A percentile compares a stretch with the other conserved stretches of the same genome.
Conservation (phyloP, 37 sponge, comb jelly and placozoan genomes). For the Halisarca cf. caerulea region DNA sequence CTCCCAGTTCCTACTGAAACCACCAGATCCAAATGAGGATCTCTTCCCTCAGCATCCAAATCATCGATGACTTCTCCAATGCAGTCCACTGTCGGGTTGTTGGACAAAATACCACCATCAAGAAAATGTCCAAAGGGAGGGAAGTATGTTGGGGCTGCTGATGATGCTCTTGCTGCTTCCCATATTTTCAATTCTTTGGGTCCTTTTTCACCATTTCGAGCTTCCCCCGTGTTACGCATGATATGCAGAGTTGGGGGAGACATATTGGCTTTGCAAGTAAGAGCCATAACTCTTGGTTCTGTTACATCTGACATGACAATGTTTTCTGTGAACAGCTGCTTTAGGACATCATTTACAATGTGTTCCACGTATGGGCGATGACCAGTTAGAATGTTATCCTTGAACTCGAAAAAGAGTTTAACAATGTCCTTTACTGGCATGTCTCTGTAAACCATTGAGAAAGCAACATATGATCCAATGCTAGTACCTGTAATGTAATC, state of each 20-base stretch:
- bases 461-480: background rate
- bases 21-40: background rate
- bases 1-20: background rate
- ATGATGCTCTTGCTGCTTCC: slow-evolving; percentile 15
- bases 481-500: background rate
- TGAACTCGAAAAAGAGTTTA: background rate
- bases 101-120: background rate
- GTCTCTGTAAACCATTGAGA: background rate
- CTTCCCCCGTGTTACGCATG: background rate
- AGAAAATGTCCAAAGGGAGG: background rate
- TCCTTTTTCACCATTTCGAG: background rate
- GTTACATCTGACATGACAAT: background rate
- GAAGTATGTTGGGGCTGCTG: background rate
- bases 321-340: background rate
- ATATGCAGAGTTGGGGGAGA: background rate
- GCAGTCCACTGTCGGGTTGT: background rate
- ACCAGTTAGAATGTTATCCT: no score
- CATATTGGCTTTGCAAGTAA: background rate
- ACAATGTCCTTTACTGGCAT: background rate
- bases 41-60: background rate
- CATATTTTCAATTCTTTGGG: background rate
- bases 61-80: background rate
- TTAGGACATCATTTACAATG: background rate
- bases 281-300: background rate
- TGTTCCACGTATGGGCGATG: background rate